Evolutionary conservation across 2,888 invertebrate genomes (phyloP).

Genomic region (Coenonympha glycerion): DNA sequence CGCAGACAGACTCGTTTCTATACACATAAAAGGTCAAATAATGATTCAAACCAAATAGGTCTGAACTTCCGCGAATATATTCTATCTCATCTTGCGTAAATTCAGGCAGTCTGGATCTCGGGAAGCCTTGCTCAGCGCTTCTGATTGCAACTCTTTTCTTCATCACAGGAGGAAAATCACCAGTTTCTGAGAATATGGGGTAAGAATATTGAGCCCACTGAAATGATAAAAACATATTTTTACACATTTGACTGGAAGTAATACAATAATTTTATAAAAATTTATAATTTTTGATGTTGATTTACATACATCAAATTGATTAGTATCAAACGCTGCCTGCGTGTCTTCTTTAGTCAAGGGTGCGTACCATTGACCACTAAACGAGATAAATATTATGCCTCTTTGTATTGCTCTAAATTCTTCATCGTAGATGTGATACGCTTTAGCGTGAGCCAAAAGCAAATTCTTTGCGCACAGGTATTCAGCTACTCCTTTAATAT

Average conservation of each 20-base stretch:
- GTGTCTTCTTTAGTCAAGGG: constrained; percentile 56
- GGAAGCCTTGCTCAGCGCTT: constrained; percentile 74
- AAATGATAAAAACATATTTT: too few relatives aligned
- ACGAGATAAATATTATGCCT: constrained; percentile 28
- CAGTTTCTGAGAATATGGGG: constrained; percentile 49
- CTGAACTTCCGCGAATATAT: constrained; percentile 72
- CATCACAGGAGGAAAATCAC: constrained; percentile 78
- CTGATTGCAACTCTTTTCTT: constrained; percentile 70
- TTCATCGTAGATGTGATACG: constrained; percentile 31
- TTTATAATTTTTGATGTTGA: too few relatives aligned
- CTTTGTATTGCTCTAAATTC: constrained; percentile 28
- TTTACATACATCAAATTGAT: constrained; percentile 57
- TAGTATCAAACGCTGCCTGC: constrained; percentile 62
- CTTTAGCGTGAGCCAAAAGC: constrained; percentile 32
- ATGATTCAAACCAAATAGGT: constrained; percentile 82
- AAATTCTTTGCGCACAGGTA: constrained; percentile 50
- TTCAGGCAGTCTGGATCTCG: constrained; percentile 72
- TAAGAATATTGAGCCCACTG: constrained; percentile 18
- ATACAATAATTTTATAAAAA: too few relatives aligned
- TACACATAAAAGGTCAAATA: constrained; percentile 73
- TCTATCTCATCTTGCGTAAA: constrained; percentile 77
- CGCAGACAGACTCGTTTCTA: constrained; percentile 35
- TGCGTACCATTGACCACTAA: constrained; percentile 47
- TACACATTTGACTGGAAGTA: too few relatives aligned
- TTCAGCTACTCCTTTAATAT: constrained; percentile 51